A percentile compares a stretch with the other conserved stretches of the same genome.
phyloP scores from a whole-genome alignment of 2,888 invertebrate species.

The Athrips mouffetella region DNA sequence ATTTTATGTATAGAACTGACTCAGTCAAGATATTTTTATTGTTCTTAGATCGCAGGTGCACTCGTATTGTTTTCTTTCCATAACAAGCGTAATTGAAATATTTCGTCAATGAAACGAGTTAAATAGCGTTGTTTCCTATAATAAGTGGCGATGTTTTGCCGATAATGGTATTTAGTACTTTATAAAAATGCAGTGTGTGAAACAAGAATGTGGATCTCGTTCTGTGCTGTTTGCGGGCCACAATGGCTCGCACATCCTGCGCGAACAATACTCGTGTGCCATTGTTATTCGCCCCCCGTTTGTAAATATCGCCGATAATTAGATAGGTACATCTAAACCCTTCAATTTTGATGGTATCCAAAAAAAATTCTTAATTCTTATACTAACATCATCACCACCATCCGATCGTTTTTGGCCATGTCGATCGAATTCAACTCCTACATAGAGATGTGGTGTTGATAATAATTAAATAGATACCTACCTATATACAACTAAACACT shows the following conservation, averaged over 20 bases:
- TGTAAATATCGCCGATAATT: slow-evolving; percentile 59
- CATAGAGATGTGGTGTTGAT: too few species aligned
- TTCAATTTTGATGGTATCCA: slow-evolving; percentile 33
- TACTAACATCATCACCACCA: too few species aligned
- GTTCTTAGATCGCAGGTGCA: too few species aligned
- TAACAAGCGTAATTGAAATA: background rate
- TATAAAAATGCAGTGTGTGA: slow-evolving; percentile 28
- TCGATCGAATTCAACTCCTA: too few species aligned
- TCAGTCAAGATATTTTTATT: too few species aligned
- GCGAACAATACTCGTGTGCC: slow-evolving; percentile 61
- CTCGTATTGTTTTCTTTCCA: background rate
- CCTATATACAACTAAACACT: too few species aligned
- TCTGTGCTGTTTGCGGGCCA: slow-evolving; percentile 72
- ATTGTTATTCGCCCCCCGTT: slow-evolving; percentile 66
- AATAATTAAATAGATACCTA: too few species aligned
- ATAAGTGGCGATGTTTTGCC: background rate
- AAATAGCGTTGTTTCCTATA: background rate
- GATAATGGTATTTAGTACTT: background rate
- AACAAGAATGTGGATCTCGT: slow-evolving; percentile 63
- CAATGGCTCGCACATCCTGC: slow-evolving; percentile 75
- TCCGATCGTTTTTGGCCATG: too few species aligned
- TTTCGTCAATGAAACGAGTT: too few species aligned
- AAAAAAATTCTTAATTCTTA: too few species aligned
- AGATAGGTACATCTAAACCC: slow-evolving; percentile 46
- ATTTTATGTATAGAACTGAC: too few species aligned